These are phyloP conservation scores for Cyclargus thomasi DNA, from an alignment of 1,140 invertebrate species.

Conservation along the genomic window DNA sequence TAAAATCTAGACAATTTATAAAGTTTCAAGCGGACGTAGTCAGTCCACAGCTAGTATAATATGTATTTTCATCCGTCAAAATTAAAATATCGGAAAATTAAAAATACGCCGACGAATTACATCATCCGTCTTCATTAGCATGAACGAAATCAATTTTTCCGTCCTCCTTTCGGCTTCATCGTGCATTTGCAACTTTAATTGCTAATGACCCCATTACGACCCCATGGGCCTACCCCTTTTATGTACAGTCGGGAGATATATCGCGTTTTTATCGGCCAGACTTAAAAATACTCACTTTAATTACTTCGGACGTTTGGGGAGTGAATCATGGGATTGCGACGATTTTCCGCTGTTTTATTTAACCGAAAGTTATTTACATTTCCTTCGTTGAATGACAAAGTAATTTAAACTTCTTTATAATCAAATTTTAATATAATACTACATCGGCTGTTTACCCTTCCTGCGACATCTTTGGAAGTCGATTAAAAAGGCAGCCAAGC, in stretches of 20 bases:
- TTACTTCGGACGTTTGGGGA: not conserved
- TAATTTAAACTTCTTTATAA: too few relatives aligned
- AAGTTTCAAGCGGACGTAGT: too few relatives aligned
- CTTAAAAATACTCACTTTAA: slow-evolving; percentile 9
- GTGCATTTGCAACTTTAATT: slow-evolving; percentile 14
- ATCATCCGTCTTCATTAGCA: slow-evolving; percentile 4
- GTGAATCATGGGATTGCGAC: not conserved
- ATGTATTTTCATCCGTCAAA: too few relatives aligned
- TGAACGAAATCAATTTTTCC: not conserved
- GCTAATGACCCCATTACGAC: not conserved
- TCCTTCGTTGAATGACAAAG: too few relatives aligned
- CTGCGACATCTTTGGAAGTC: too few relatives aligned
- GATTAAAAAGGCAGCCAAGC: too few relatives aligned
- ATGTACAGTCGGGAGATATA: not conserved
- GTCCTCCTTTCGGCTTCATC: not conserved
- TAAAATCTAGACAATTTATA: too few relatives aligned
- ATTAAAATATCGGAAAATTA: too few relatives aligned
- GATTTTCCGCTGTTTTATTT: not conserved
- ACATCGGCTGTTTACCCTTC: too few relatives aligned
- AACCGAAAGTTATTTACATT: not conserved
- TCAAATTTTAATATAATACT: too few relatives aligned
- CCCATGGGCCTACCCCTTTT: not conserved
- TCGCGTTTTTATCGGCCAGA: slow-evolving; percentile 12
- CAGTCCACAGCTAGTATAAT: too few relatives aligned
- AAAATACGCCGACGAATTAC: not conserved